Evolutionary conservation across 2,113 vertebrate species (phyloP).

Genomic region (Catagonus wagneri): DNA sequence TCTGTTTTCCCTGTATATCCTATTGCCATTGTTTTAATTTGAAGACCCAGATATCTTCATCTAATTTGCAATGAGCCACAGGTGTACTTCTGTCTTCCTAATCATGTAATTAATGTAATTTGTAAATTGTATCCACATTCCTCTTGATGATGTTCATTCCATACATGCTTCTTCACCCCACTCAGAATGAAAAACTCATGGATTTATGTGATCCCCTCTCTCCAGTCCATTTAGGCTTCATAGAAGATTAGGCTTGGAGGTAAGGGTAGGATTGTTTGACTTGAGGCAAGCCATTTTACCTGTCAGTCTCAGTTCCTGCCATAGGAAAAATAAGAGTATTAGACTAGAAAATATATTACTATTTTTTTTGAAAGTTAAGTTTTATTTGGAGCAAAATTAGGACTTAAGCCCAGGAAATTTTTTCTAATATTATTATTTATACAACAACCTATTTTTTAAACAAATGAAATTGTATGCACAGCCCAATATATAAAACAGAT

Average conservation of each 20-base stretch:
- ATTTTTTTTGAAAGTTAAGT: too few relatives aligned
- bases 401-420: neutral
- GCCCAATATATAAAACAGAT: neutral
- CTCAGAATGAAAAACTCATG: neutral
- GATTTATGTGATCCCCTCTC: neutral
- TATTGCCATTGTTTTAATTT: slow-evolving; percentile 48
- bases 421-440: slow-evolving; percentile 16
- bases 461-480: slow-evolving; percentile 25
- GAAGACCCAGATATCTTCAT: slow-evolving; percentile 21
- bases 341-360: neutral
- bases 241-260: neutral
- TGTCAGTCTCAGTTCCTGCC: slow-evolving; percentile 14
- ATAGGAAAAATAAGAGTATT: neutral
- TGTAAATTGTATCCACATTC: slow-evolving; percentile 1
- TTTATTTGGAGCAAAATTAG: too few relatives aligned
- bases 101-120: slow-evolving; percentile 50
- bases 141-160: slow-evolving; percentile 22
- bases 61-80: slow-evolving; percentile 40
- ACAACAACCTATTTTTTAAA: neutral
- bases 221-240: neutral
- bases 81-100: neutral
- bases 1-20: slow-evolving; percentile 14
- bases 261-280: neutral
- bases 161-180: neutral
- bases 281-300: neutral